phyloP scores from a whole-genome alignment of 2,797 vertebrate genomes.

The Lerista edwardsae region DNA sequence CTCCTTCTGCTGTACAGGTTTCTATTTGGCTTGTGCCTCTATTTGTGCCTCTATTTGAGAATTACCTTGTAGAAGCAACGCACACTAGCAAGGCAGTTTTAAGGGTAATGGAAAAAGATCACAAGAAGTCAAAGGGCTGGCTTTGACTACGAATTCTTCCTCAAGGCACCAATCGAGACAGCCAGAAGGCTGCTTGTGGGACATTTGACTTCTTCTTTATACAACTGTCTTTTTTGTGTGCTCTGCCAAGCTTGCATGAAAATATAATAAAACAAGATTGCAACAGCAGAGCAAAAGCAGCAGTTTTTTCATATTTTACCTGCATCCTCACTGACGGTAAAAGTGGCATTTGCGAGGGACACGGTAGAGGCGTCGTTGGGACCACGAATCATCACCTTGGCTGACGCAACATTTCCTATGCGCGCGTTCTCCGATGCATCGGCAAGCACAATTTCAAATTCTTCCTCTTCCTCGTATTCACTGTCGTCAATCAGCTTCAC shows the following conservation, averaged over 20 bases:
- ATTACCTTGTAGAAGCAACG: not conserved
- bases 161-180: not conserved
- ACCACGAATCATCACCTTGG: constrained; percentile 88
- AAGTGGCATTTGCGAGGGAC: constrained; percentile 87
- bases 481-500: constrained; percentile 92
- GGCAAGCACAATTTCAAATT: constrained; percentile 89
- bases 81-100: not conserved
- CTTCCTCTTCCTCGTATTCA: constrained; percentile 95
- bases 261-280: not conserved
- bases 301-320: constrained; percentile 74
- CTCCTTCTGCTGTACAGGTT: too few species aligned
- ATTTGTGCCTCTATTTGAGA: too few species aligned
- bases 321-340: constrained; percentile 91
- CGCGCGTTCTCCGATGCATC: constrained; percentile 88
- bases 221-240: not conserved
- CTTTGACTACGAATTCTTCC: not conserved
- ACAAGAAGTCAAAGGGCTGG: not conserved
- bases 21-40: not conserved
- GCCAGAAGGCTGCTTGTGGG: not conserved
- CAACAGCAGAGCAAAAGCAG: not conserved
- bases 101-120: not conserved
- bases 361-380: constrained; percentile 95
- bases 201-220: not conserved
- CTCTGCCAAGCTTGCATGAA: not conserved
- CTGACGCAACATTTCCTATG: constrained; percentile 78